These are phyloP conservation scores for Chelonia mydas DNA, from an alignment of 2,797 vertebrate species.

Conservation along the genomic window DNA sequence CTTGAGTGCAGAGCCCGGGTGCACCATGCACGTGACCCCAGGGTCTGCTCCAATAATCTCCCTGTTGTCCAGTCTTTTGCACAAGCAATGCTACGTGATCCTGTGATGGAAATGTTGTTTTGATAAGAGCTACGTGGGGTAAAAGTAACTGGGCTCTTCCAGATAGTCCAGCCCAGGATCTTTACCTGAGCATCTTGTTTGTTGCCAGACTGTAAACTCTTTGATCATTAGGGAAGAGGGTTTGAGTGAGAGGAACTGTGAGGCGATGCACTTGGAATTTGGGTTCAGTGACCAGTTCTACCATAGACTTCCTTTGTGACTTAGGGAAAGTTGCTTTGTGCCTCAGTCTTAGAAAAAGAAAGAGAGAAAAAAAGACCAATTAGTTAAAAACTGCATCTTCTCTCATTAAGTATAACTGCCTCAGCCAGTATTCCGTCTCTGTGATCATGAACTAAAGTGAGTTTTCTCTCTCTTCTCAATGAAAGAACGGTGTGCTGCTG, in stretches of 20 bases:
- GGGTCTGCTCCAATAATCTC: not conserved
- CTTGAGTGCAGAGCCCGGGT: not conserved
- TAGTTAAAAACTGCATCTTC: not conserved
- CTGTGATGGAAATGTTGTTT: conserved; percentile 34
- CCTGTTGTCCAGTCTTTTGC: not conserved
- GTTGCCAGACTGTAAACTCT: not conserved
- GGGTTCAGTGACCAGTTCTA: not conserved
- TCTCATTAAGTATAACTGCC: not conserved
- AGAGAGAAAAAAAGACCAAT: not conserved
- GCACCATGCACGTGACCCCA: not conserved
- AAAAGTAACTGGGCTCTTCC: not conserved
- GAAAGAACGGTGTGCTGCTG: conserved; percentile 94
- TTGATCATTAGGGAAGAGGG: not conserved
- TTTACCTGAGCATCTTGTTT: not conserved
- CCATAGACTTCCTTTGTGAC: not conserved
- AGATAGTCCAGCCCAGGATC: not conserved
- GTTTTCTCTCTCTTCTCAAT: not conserved
- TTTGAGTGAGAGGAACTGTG: not conserved
- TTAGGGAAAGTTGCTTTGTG: not conserved
- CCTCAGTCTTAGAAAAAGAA: not conserved
- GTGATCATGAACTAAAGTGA: not conserved
- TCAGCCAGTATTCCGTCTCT: not conserved
- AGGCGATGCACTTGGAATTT: not conserved
- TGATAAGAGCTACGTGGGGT: not conserved
- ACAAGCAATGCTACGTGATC: not conserved